A percentile compares a stretch with the other conserved stretches of the same genome.
phyloP scores from a whole-genome alignment of 2,888 invertebrate species.

The Pseudoips prasinana region DNA sequence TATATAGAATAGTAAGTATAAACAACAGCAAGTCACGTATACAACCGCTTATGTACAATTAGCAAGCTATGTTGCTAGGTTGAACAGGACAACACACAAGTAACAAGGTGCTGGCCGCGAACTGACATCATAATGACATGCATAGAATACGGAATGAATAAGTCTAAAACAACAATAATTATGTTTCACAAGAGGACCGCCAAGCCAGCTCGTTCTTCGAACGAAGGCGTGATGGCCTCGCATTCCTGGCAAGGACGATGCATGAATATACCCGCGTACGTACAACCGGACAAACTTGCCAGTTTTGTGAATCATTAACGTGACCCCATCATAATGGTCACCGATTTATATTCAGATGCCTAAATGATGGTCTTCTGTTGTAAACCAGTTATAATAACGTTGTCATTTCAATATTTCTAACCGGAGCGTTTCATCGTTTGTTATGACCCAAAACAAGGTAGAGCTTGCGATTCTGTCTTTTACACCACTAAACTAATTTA shows the following conservation, averaged over 20 bases:
- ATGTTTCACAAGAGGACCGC: conserved; percentile 68
- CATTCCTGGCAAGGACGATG: conserved; percentile 80
- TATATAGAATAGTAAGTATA: too few species aligned
- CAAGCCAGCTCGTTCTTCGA: conserved; percentile 60
- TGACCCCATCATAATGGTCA: conserved; percentile 27
- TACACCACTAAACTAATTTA: too few species aligned
- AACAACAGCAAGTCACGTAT: conserved; percentile 10
- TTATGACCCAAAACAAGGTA: too few species aligned
- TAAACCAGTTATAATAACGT: conserved; percentile 22
- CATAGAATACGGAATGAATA: conserved; percentile 64
- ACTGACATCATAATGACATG: conserved; percentile 60
- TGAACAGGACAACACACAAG: conserved; percentile 27
- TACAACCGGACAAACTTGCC: conserved; percentile 30
- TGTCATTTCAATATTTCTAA: conserved; percentile 19
- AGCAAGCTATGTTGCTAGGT: conserved; percentile 21
- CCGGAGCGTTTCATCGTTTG: neutral
- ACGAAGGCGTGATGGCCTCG: conserved; percentile 75
- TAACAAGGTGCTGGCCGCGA: conserved; percentile 47
- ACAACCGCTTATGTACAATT: conserved; percentile 27
- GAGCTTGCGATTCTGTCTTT: too few species aligned
- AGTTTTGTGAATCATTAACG: conserved; percentile 35
- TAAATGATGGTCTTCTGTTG: conserved; percentile 25
- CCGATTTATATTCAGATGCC: conserved; percentile 25
- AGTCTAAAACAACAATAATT: conserved; percentile 59
- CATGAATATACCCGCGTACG: conserved; percentile 44